These are phyloP conservation scores for Nesometra sesokonis DNA, from an alignment of 35 echinoderm and acorn worm species.

Conservation along the genomic window DNA sequence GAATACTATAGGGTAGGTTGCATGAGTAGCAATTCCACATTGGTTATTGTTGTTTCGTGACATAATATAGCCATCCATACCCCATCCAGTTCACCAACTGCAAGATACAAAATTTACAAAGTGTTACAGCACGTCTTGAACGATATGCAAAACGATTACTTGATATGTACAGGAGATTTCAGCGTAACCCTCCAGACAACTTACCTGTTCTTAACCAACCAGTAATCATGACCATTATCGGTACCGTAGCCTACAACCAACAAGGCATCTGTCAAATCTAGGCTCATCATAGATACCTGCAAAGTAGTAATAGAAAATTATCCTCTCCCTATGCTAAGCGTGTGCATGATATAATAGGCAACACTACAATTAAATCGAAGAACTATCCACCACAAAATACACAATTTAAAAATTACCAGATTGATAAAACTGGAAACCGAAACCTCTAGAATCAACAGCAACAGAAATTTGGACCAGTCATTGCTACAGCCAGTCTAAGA, in stretches of 20 bases:
- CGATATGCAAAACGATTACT: neutral
- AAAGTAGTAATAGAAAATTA: too few relatives aligned
- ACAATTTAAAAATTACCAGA: too few relatives aligned
- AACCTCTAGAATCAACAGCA: too few relatives aligned
- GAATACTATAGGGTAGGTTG: constrained; percentile 51
- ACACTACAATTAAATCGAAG: too few relatives aligned
- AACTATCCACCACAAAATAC: too few relatives aligned
- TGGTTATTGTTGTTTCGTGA: constrained; percentile 57
- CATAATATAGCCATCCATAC: constrained; percentile 55
- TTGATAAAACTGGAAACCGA: too few relatives aligned
- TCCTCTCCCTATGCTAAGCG: too few relatives aligned
- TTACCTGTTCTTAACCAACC: neutral
- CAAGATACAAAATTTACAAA: neutral
- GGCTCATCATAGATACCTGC: neutral
- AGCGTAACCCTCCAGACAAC: too few relatives aligned
- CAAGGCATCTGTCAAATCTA: neutral
- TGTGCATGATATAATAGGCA: too few relatives aligned
- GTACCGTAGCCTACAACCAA: neutral
- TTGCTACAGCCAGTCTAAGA: too few relatives aligned
- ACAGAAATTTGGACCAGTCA: too few relatives aligned
- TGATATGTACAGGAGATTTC: neutral
- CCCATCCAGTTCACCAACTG: constrained; percentile 43
- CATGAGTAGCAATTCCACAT: constrained; percentile 51
- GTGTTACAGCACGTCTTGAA: too few relatives aligned
- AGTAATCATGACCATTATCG: neutral